Conservation (phyloP, 2,113 vertebrate species). For the Centrocercus urophasianus region DNA sequence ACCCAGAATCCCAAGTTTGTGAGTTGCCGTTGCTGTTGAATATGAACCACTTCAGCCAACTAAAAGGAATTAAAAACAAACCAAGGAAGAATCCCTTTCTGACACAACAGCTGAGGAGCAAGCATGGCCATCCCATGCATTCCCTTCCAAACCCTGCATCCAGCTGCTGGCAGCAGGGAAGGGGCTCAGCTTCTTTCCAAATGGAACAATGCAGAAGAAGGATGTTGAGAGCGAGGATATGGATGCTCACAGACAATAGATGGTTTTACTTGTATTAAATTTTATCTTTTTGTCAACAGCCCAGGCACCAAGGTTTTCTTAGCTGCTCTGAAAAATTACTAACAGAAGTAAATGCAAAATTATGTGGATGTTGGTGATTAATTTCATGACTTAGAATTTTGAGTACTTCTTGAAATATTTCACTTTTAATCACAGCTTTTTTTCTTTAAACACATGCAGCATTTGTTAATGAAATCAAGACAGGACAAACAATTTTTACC, state of each 20-base stretch:
- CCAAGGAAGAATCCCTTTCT: neutral
- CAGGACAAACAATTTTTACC: neutral
- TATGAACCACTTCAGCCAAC: neutral
- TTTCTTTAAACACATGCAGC: neutral
- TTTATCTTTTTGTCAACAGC: neutral
- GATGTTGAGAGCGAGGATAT: neutral
- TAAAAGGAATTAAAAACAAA: neutral
- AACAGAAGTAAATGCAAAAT: neutral
- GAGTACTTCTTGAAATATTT: neutral
- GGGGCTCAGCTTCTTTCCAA: neutral
- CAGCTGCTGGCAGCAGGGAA: neutral
- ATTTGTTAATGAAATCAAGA: neutral
- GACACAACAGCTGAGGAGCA: neutral
- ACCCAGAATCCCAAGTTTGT: neutral
- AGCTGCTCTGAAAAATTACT: neutral
- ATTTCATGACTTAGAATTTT: neutral
- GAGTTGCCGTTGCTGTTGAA: neutral
- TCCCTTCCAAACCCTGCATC: constrained; percentile 10
- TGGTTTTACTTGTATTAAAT: neutral
- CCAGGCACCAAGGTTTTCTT: neutral
- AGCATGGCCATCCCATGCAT: neutral
- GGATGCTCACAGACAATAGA: neutral
- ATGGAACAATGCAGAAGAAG: constrained; percentile 8
- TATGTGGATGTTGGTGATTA: neutral
- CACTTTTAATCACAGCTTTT: neutral